Evolutionary conservation across 2,888 invertebrate species (phyloP), one percentile per base, ranked within the genome.

Genomic region (Brassicogethes aeneus): DNA sequence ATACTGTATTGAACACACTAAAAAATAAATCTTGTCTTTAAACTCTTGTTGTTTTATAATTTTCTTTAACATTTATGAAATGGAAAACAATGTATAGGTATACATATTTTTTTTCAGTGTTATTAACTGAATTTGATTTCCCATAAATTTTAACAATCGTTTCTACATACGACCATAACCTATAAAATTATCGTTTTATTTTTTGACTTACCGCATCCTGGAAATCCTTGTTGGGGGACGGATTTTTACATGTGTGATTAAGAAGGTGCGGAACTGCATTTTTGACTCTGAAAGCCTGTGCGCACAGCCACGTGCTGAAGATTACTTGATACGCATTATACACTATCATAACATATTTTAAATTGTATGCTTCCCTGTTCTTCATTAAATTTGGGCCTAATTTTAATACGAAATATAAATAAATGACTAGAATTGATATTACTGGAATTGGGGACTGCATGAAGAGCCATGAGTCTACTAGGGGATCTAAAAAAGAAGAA

Each of bases 241-340:
- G 52, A 41, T 57, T 56, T n/a, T 51, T 53, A 43, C 57, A 62
- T 3, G 57, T 57, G 41, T 56, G 55, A 23, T 53, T 57, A 5
- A 61, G 43, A 37, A 57, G 32, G 43, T 56, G 51, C 15, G 56
- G 48, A 32, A 57, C 36, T 10, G 53, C 53, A 35, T 53, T 51
- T 37, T 59, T 55, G 16, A 60, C 57, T 55, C 65, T 57, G 65
- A 78, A 43, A 1, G 55, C 58, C 39, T 57, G 55, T 15, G 70
- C 61, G 46, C 76, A 73, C 53, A 92, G 71, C 73, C 79, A 92
- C 10, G 80, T 64, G 56, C 91, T 93, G 68, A 91, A 83, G 10
- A 85, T 34, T 3, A 94, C 91, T 76, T 94, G 93, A 40, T 83
- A 80, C n/a, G 84, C 76, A 61, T 95, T 95, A 68, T 94, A 95